phyloP scores from a whole-genome alignment of 2,888 invertebrate genomes.

The Chouioia cunea region DNA sequence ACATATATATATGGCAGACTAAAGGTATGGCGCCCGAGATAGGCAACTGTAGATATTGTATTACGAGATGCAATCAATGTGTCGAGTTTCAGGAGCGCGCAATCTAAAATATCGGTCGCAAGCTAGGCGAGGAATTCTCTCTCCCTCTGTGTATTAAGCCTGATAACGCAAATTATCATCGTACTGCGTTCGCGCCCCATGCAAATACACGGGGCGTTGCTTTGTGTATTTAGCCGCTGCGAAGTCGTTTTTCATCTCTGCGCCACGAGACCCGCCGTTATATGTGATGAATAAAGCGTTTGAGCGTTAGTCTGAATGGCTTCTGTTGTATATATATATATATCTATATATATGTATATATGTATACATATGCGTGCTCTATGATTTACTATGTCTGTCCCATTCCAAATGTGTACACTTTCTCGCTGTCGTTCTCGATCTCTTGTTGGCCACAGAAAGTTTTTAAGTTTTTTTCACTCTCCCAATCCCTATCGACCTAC shows the following conservation, averaged over 20 bases:
- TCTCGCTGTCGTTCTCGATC: neutral
- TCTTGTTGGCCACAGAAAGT: neutral
- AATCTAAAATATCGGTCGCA: slow-evolving; percentile 54
- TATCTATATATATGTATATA: neutral
- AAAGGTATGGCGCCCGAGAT: slow-evolving; percentile 21
- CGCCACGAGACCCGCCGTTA: neutral
- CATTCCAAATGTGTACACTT: neutral
- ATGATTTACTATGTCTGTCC: slow-evolving; percentile 1
- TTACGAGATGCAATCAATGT: slow-evolving; percentile 54
- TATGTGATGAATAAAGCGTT: too few species aligned
- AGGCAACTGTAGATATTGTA: slow-evolving; percentile 48
- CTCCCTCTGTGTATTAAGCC: slow-evolving; percentile 48
- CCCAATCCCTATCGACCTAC: too few species aligned
- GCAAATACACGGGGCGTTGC: slow-evolving; percentile 49
- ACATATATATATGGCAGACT: neutral
- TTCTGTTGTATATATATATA: too few species aligned
- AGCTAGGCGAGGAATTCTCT: slow-evolving; percentile 22
- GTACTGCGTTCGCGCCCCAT: slow-evolving; percentile 40
- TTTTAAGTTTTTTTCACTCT: too few species aligned
- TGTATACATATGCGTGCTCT: neutral
- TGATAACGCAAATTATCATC: slow-evolving; percentile 58
- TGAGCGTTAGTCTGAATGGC: too few species aligned
- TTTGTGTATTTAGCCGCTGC: slow-evolving; percentile 16
- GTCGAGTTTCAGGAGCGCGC: slow-evolving; percentile 48
- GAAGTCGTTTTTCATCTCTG: neutral